A percentile compares a stretch with the other conserved stretches of the same genome.
phyloP scores from a whole-genome alignment of 2,113 vertebrate genomes.

The Agapornis roseicollis region DNA sequence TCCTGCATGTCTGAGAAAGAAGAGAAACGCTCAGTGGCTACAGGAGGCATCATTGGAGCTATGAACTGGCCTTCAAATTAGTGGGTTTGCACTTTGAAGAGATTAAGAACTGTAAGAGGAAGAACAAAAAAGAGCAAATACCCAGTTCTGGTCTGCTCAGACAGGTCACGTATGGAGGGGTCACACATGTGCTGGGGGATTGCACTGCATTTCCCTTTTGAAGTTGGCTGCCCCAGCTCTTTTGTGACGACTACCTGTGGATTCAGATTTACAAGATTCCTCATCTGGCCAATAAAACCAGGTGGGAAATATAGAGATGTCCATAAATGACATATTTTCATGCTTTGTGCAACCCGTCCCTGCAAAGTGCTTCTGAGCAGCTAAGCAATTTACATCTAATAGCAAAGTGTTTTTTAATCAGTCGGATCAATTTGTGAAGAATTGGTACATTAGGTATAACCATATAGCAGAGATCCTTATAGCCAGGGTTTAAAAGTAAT shows the following conservation, averaged over 20 bases:
- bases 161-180: not conserved
- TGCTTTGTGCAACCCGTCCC: constrained; percentile 14
- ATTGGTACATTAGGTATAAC: constrained; percentile 59
- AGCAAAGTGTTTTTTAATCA: constrained; percentile 64
- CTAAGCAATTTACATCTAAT: constrained; percentile 60
- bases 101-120: not conserved
- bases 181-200: not conserved
- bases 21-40: not conserved
- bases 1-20: not conserved
- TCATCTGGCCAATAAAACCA: constrained; percentile 12
- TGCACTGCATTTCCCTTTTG: not conserved
- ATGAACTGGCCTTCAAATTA: not conserved
- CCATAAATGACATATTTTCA: constrained; percentile 55
- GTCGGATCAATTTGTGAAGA: constrained; percentile 70
- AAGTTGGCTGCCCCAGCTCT: not conserved
- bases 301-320: constrained; percentile 29
- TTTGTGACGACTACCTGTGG: not conserved
- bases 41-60: not conserved
- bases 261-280: constrained; percentile 17
- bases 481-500: constrained; percentile 64
- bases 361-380: constrained; percentile 38
- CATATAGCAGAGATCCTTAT: constrained; percentile 52
- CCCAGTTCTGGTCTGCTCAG: not conserved
- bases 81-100: not conserved
- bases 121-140: not conserved